These are phyloP conservation scores for Phataginus tetradactyla DNA, from an alignment of 2,797 vertebrate species.

Conservation along the genomic window DNA sequence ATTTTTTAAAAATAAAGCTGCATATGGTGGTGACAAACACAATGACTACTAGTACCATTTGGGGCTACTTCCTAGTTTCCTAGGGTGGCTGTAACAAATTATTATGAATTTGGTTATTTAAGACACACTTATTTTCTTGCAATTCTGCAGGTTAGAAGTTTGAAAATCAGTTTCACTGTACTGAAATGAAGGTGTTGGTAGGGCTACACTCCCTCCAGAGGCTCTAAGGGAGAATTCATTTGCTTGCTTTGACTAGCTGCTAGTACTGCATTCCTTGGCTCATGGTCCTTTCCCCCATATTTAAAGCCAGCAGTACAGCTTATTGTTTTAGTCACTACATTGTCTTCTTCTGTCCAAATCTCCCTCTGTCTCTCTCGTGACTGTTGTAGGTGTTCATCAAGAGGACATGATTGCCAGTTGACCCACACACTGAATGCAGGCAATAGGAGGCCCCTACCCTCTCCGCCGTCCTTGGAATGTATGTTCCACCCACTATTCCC, in stretches of 20 bases:
- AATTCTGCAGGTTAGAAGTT: not conserved
- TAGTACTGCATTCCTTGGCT: not conserved
- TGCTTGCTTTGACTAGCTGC: constrained; percentile 8
- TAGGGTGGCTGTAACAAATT: not conserved
- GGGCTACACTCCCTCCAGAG: not conserved
- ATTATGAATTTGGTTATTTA: not conserved
- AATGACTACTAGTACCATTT: not conserved
- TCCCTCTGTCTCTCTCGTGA: not conserved
- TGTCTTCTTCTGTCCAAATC: not conserved
- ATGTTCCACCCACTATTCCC: not conserved
- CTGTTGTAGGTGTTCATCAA: not conserved
- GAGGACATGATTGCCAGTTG: not conserved
- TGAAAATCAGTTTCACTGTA: not conserved
- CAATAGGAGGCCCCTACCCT: not conserved
- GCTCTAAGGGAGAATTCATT: not conserved
- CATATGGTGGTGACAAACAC: not conserved
- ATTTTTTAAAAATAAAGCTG: not conserved
- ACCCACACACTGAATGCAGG: too few species aligned
- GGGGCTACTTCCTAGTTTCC: not conserved
- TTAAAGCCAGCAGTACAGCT: not conserved
- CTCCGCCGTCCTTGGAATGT: not conserved
- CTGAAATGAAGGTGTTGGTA: not conserved
- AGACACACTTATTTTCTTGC: not conserved
- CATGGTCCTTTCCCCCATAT: not conserved
- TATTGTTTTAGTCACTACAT: not conserved